A percentile compares a stretch with the other conserved stretches of the same genome.
These are phyloP conservation scores for Danaus plexippus DNA, from an alignment of 1,140 invertebrate genomes.

Conservation along the genomic window DNA sequence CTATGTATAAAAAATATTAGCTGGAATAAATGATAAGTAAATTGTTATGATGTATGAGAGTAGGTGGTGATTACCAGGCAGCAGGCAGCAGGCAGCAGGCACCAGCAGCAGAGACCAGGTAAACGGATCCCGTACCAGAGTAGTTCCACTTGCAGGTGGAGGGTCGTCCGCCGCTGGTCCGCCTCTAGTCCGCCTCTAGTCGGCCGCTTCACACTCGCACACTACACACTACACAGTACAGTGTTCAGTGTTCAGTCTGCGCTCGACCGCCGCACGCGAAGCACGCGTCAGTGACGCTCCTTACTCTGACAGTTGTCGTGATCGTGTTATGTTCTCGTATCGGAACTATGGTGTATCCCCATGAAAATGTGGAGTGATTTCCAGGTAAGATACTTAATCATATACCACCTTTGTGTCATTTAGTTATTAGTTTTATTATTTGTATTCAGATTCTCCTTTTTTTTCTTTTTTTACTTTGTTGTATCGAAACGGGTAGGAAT, in stretches of 20 bases:
- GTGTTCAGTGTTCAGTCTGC: conserved; percentile 41
- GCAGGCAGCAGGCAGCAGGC: conserved; percentile 21
- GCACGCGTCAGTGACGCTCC: conserved; percentile 58
- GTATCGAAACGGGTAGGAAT: conserved; percentile 6
- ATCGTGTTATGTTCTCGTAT: conserved; percentile 69
- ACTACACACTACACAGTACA: too few species aligned
- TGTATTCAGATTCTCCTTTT: neutral
- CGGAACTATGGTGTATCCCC: conserved; percentile 70
- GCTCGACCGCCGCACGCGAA: conserved; percentile 50
- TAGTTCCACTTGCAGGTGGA: too few species aligned
- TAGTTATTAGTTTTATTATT: neutral
- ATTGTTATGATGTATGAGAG: too few species aligned
- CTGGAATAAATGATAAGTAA: too few species aligned
- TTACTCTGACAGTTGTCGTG: conserved; percentile 69
- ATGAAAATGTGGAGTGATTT: conserved; percentile 72
- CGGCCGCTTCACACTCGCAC: too few species aligned
- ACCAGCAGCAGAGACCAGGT: conserved; percentile 29
- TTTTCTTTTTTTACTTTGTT: conserved; percentile 1
- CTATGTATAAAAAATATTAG: too few species aligned
- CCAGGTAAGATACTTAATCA: conserved; percentile 44
- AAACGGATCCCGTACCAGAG: conserved; percentile 24
- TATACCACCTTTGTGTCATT: neutral
- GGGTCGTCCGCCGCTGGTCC: conserved; percentile 4
- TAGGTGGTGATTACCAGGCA: too few species aligned
- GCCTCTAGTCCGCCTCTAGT: conserved; percentile 17